Percentiles rank a stretch among this genome's conserved stretches.
Evolutionary conservation across 2,113 vertebrate genomes (phyloP).

Genomic region (Trogon surrucura): DNA sequence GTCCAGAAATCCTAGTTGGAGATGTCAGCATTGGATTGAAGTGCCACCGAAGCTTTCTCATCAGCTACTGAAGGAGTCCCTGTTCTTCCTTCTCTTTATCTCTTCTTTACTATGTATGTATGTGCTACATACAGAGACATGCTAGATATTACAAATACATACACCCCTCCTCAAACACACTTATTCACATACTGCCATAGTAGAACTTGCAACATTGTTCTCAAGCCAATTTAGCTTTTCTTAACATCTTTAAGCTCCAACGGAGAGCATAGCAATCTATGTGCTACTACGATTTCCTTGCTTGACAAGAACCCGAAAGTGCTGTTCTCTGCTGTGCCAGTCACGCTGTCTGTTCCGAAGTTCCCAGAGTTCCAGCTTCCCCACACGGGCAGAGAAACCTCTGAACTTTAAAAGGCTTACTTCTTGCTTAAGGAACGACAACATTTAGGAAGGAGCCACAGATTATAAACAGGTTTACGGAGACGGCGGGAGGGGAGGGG

Average conservation of each 20-base stretch:
- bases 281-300: background rate
- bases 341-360: background rate
- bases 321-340: background rate
- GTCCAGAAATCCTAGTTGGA: conserved; percentile 9
- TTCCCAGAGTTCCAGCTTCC: conserved; percentile 3
- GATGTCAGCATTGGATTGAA: conserved; percentile 5
- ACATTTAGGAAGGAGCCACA: background rate
- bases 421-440: background rate
- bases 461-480: background rate
- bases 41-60: background rate
- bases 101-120: background rate
- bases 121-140: background rate
- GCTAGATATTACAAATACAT: background rate
- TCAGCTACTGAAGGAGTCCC: background rate
- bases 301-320: background rate
- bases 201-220: background rate
- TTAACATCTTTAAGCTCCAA: background rate
- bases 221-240: background rate
- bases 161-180: background rate
- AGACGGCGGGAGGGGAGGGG: background rate
- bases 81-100: background rate
- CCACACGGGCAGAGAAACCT: background rate
- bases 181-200: background rate
- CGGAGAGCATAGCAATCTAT: background rate
- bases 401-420: background rate